These are phyloP conservation scores for Automeris io DNA, from an alignment of 2,888 invertebrate species.

Conservation along the genomic window DNA sequence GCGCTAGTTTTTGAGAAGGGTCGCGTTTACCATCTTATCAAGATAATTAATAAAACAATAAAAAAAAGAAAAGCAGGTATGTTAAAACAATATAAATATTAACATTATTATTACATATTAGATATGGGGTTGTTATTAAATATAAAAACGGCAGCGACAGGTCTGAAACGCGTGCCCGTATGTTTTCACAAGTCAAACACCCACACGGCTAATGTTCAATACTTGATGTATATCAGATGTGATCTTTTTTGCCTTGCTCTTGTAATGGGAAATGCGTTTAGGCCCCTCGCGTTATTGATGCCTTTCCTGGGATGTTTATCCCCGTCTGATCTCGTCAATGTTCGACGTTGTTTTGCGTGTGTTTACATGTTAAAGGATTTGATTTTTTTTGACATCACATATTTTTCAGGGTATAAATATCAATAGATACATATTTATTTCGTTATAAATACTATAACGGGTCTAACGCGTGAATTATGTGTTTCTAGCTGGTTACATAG, in stretches of 20 bases:
- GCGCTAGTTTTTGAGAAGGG: too few relatives aligned
- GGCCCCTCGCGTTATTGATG: conserved; percentile 61
- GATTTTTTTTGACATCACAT: neutral
- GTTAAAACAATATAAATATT: neutral
- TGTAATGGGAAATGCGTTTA: conserved; percentile 39
- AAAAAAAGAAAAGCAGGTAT: too few relatives aligned
- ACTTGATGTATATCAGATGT: conserved; percentile 68
- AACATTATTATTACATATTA: neutral
- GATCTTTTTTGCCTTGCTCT: conserved; percentile 43
- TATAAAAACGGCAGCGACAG: conserved; percentile 3
- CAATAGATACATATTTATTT: too few relatives aligned
- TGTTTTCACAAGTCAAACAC: conserved; percentile 20
- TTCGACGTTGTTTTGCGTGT: neutral
- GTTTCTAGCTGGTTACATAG: too few relatives aligned
- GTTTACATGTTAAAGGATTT: neutral
- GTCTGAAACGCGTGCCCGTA: conserved; percentile 21
- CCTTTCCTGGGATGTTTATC: conserved; percentile 63
- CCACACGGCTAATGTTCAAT: conserved; percentile 60
- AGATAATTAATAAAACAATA: too few relatives aligned
- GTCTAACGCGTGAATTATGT: too few relatives aligned
- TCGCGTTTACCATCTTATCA: too few relatives aligned
- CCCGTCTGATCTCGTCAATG: conserved; percentile 21
- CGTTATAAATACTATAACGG: too few relatives aligned
- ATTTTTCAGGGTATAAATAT: too few relatives aligned
- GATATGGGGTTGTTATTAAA: neutral